Base-by-base conservation (phyloP, 1,140 invertebrate species). In the Steinernema feltiae region DNA sequence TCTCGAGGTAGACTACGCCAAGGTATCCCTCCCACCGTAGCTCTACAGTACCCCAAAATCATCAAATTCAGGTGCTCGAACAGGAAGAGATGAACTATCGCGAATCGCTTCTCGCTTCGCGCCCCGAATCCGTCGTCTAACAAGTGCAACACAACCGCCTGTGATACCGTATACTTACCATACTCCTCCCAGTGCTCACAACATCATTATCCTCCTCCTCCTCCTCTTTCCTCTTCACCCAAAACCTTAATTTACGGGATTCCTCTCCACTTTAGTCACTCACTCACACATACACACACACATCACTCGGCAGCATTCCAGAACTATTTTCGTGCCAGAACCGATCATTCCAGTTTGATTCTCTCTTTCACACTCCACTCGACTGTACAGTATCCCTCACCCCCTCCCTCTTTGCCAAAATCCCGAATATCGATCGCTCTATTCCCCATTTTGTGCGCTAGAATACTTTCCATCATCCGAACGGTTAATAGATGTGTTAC, bases 1-100 rank as follows among this genome's bases (percentile, higher is more conserved):
- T 82, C 89, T 98, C 78, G 90, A 91, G 73, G 93, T 93, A 87
- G 94, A 97, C 87, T 92, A 94, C 83, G 92, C 94, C 86, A 93
- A 92, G 89, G 94, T 95, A 88, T 12, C 18, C n/a, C n/a, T n/a
- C n/a, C 48, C 72, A 71, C 71, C 30, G 18, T 18, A 70, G 17
- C 24, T 46, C 7, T 53, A n/a, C n/a, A n/a, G n/a, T n/a, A 29
- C 21, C 77, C 35, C 32, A 21, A 70, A 76, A n/a, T 70, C 31
- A 7, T 32, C 24, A 24, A 69, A 77, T 82, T 76, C 41, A 82
- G 79, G 76, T 72, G 1, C 27, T 83, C 15, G 83, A 83, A 73
- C 75, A 81, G 30, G 82, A 83, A 79, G 83, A 83, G 71, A 82
- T 83, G 83, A 84, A 82, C 41, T 78, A 83, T 41, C 76, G 76